A percentile compares a stretch with the other conserved stretches of the same genome.
phyloP scores from a whole-genome alignment of 2,888 invertebrate species.

The Quadroppia sp. region DNA sequence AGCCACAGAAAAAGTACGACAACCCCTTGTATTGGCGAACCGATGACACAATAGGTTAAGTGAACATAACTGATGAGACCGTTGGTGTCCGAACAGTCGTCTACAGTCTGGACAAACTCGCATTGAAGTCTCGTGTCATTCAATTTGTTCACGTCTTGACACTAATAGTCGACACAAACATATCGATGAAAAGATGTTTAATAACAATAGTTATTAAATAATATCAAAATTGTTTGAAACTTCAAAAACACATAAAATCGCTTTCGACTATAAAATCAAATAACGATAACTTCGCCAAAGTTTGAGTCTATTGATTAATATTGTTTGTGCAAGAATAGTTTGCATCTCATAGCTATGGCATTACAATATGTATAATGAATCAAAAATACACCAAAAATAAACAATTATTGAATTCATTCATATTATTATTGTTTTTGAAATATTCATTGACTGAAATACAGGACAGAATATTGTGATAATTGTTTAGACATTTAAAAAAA shows the following conservation, averaged over 20 bases:
- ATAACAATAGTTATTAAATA: background rate
- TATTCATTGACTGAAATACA: too few species aligned
- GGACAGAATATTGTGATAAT: background rate
- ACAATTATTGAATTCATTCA: too few species aligned
- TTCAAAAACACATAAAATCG: background rate
- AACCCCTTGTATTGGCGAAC: conserved; percentile 46
- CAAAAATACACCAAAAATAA: too few species aligned
- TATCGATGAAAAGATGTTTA: background rate
- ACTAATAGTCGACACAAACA: too few species aligned
- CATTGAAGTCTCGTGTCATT: conserved; percentile 48
- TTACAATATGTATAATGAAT: too few species aligned
- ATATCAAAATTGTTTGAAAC: background rate
- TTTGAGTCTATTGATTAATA: too few species aligned
- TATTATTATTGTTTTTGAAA: too few species aligned
- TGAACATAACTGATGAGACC: conserved; percentile 54
- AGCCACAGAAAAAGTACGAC: conserved; percentile 55
- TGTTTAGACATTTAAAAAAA: too few species aligned
- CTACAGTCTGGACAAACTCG: conserved; percentile 51
- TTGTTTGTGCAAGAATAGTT: too few species aligned
- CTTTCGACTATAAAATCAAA: too few species aligned
- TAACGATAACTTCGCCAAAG: too few species aligned
- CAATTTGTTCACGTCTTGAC: conserved; percentile 43
- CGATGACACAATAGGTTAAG: conserved; percentile 52
- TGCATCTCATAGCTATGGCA: too few species aligned
- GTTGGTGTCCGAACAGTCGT: conserved; percentile 52